phyloP scores from a whole-genome alignment of 1,140 invertebrate species.

The Anastrepha obliqua region DNA sequence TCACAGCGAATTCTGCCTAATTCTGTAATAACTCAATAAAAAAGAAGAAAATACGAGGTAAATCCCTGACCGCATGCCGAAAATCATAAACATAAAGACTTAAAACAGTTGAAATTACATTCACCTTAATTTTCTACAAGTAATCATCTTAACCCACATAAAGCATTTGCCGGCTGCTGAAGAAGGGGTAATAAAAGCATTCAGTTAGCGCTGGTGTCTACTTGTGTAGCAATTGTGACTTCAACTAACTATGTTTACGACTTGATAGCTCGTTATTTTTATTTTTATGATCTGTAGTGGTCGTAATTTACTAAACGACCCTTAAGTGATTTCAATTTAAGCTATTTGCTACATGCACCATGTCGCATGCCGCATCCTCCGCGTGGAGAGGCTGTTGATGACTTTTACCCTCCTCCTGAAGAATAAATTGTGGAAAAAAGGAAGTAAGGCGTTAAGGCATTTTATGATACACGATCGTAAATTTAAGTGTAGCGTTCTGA shows the following conservation, averaged over 20 bases:
- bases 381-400: background rate
- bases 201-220: no score
- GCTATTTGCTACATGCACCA: background rate
- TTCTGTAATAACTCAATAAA: no score
- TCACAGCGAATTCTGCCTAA: no score
- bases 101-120: no score
- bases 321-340: background rate
- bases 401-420: background rate
- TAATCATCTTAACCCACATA: no score
- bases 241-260: constrained; percentile 8
- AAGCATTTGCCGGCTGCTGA: no score
- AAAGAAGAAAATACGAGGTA: no score
- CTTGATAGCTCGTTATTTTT: constrained; percentile 35
- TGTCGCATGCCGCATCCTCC: background rate
- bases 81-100: no score
- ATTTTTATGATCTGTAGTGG: constrained; percentile 8
- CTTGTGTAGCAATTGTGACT: background rate
- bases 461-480: constrained; percentile 20
- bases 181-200: no score
- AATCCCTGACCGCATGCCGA: no score
- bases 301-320: constrained; percentile 14
- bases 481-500: constrained; percentile 17
- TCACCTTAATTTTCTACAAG: no score
- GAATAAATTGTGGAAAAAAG: background rate
- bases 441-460: background rate